A percentile compares a stretch with the other conserved stretches of the same genome.
Evolutionary conservation across 2,797 vertebrate species (phyloP).

Genomic region (Lophius americanus): DNA sequence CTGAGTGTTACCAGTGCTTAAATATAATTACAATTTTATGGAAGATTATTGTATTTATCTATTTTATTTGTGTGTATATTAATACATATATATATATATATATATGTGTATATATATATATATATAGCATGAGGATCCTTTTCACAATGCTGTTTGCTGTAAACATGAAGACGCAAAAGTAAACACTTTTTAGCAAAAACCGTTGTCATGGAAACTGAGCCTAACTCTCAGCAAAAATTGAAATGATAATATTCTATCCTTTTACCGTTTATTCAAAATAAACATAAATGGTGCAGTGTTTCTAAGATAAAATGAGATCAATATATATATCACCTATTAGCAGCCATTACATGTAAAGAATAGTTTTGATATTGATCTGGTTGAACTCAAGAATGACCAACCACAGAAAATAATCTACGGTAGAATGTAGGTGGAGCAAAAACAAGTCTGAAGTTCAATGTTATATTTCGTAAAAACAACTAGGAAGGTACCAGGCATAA

Average conservation of each 20-base stretch:
- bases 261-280: slow-evolving; percentile 12
- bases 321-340: slow-evolving; percentile 56
- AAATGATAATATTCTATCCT: not conserved
- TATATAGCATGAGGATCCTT: too few relatives aligned
- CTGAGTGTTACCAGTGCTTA: too few relatives aligned
- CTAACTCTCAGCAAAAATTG: not conserved
- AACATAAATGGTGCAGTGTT: slow-evolving; percentile 21
- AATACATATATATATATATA: too few relatives aligned
- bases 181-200: not conserved
- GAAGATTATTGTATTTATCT: too few relatives aligned
- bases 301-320: slow-evolving; percentile 32
- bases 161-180: too few relatives aligned
- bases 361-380: slow-evolving; percentile 39
- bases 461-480: slow-evolving; percentile 10
- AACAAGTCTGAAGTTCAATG: slow-evolving; percentile 42
- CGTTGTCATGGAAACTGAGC: not conserved
- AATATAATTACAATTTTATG: too few relatives aligned
- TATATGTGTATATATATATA: too few relatives aligned
- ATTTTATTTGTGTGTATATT: too few relatives aligned
- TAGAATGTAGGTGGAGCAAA: slow-evolving; percentile 16
- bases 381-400: slow-evolving; percentile 25
- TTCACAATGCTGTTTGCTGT: too few relatives aligned
- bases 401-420: slow-evolving; percentile 15
- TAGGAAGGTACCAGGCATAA: slow-evolving; percentile 9
- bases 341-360: slow-evolving; percentile 49